These are phyloP conservation scores for Pyxicephalus adspersus DNA, from an alignment of 2,113 vertebrate species.

Conservation along the genomic window DNA sequence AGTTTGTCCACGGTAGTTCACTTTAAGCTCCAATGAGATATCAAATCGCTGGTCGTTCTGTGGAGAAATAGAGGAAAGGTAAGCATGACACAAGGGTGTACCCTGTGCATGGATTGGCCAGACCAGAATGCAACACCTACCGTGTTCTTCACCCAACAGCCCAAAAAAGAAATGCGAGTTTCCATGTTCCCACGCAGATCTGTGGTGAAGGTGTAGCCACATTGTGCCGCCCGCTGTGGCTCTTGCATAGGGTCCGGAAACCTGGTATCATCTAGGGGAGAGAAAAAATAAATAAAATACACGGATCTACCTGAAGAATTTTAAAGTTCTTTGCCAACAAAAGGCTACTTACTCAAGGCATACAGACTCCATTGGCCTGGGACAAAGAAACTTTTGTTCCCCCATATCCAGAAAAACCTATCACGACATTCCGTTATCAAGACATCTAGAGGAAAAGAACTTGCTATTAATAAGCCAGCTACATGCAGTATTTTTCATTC, in stretches of 20 bases:
- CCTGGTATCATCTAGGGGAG: slow-evolving; percentile 15
- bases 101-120: background rate
- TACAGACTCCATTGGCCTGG: slow-evolving; percentile 43
- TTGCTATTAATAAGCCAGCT: too few relatives aligned
- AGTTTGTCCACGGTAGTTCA: background rate
- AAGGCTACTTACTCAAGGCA: slow-evolving; percentile 47
- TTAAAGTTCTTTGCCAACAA: background rate
- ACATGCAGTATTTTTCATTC: too few relatives aligned
- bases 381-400: slow-evolving; percentile 42
- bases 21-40: slow-evolving; percentile 35
- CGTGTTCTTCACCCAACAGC: slow-evolving; percentile 46
- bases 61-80: background rate
- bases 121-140: background rate
- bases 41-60: slow-evolving; percentile 57
- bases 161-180: slow-evolving; percentile 55
- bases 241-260: background rate
- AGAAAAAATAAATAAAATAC: too few relatives aligned
- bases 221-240: slow-evolving; percentile 37
- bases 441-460: slow-evolving; percentile 3
- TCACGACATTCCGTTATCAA: slow-evolving; percentile 45
- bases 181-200: slow-evolving; percentile 51
- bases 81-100: background rate
- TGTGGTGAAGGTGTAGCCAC: slow-evolving; percentile 29
- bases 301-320: background rate
- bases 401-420: slow-evolving; percentile 56